Evolutionary conservation across 2,797 vertebrate genomes (phyloP).

Genomic region (Cyprinella venusta): DNA sequence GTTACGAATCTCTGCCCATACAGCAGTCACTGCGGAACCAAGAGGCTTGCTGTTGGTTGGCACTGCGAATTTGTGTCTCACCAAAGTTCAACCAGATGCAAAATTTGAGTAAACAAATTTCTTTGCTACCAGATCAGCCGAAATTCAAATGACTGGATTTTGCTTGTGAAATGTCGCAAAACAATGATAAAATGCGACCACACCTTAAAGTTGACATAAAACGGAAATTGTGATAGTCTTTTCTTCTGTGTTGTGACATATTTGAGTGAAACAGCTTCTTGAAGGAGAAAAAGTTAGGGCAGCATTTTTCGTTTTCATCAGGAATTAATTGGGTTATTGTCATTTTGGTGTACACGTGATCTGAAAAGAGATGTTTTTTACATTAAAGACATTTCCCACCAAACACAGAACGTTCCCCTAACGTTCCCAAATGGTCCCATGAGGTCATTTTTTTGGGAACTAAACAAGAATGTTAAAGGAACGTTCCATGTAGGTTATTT

Average conservation of each 20-base stretch:
- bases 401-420: too few species aligned
- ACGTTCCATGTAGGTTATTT: too few species aligned
- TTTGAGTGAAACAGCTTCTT: not conserved
- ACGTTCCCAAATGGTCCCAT: too few species aligned
- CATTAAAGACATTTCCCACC: not conserved
- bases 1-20: not conserved
- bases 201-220: not conserved
- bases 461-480: too few species aligned
- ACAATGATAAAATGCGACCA: not conserved
- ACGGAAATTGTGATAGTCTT: not conserved
- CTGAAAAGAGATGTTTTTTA: not conserved
- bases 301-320: not conserved
- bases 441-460: too few species aligned
- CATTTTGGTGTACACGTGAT: not conserved
- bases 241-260: not conserved
- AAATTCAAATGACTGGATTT: not conserved
- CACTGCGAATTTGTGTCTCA: not conserved
- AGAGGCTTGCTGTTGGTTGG: not conserved
- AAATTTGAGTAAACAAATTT: not conserved
- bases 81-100: not conserved
- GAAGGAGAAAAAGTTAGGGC: not conserved
- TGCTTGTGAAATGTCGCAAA: not conserved
- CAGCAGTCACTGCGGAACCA: not conserved
- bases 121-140: not conserved
- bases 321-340: not conserved